Conservation (phyloP, 2,797 vertebrate species). For the Furcifer pardalis region DNA sequence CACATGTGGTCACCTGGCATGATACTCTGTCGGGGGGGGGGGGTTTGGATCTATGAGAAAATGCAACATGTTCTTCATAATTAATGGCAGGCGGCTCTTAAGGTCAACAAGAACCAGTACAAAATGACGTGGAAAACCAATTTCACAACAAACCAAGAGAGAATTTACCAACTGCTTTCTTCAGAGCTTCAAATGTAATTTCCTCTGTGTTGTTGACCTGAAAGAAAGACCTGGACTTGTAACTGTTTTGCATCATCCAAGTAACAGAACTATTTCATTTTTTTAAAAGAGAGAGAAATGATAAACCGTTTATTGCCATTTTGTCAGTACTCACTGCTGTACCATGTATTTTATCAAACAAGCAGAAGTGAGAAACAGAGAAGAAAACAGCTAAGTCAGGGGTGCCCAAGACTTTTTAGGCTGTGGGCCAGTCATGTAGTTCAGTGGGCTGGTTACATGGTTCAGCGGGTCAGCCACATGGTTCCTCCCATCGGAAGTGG, state of each 20-base stretch:
- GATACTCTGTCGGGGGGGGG: no score
- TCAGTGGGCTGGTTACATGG: no score
- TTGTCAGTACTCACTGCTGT: not conserved
- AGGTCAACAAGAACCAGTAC: no score
- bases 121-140: not conserved
- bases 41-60: not conserved
- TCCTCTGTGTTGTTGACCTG: conserved; percentile 92
- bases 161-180: conserved; percentile 95
- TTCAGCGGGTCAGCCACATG: no score
- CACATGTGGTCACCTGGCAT: no score
- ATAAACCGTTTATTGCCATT: not conserved
- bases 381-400: no score
- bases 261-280: not conserved
- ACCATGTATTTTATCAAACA: no score
- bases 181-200: conserved; percentile 97
- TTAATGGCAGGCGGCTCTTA: not conserved
- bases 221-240: conserved; percentile 36
- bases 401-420: no score
- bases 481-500: no score
- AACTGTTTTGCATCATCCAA: not conserved
- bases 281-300: not conserved
- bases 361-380: no score
- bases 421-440: no score
- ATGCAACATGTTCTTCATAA: not conserved
- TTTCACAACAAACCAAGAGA: not conserved